Conservation (phyloP, 2,113 vertebrate species). For the Percopsis transmontana region DNA sequence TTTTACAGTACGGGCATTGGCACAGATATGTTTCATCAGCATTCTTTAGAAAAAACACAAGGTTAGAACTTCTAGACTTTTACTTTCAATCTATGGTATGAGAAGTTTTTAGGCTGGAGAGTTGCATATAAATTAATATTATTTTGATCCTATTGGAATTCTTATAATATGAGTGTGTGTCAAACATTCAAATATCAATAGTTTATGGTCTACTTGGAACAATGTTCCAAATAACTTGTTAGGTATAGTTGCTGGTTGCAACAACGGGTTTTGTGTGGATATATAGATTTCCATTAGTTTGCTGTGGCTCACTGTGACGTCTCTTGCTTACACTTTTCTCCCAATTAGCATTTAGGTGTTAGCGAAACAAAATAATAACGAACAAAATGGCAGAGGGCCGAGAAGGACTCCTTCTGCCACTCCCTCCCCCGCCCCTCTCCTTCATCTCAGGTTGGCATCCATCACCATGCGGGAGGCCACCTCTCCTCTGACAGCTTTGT, state of each 20-base stretch:
- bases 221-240: too few species aligned
- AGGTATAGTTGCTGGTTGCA: too few species aligned
- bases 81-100: slow-evolving; percentile 31
- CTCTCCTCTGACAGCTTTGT: slow-evolving; percentile 82
- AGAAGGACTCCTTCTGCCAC: slow-evolving; percentile 10
- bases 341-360: slow-evolving; percentile 21
- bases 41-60: slow-evolving; percentile 34
- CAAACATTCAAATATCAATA: too few species aligned
- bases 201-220: too few species aligned
- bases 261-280: too few species aligned
- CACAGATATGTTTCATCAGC: slow-evolving; percentile 50
- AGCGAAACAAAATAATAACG: too few species aligned
- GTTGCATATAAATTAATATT: too few species aligned
- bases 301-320: too few species aligned
- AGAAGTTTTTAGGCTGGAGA: slow-evolving; percentile 3
- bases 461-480: slow-evolving; percentile 77
- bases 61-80: slow-evolving; percentile 20
- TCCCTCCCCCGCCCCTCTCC: slow-evolving; percentile 31
- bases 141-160: too few species aligned
- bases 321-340: too few species aligned
- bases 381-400: slow-evolving; percentile 5
- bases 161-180: too few species aligned
- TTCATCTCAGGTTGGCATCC: slow-evolving; percentile 76
- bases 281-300: too few species aligned
- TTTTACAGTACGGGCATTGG: slow-evolving; percentile 57